Evolutionary conservation across 2,113 vertebrate species (phyloP).

Genomic region (Tragelaphus scriptus): DNA sequence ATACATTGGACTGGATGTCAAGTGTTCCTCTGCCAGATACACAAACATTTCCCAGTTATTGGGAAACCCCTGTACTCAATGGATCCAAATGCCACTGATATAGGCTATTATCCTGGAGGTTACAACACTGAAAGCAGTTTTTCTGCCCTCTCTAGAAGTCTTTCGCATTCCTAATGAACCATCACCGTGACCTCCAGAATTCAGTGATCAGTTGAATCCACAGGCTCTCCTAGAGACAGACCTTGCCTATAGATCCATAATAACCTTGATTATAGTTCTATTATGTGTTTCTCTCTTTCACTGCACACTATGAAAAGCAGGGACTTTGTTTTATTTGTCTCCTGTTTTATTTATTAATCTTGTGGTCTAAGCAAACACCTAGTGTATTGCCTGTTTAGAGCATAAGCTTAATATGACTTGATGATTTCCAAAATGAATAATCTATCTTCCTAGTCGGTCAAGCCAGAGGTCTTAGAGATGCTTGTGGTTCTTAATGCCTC

Average conservation of each 20-base stretch:
- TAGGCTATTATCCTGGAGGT: conserved; percentile 96
- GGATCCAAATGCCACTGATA: conserved; percentile 91
- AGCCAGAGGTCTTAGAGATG: not conserved
- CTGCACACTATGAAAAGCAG: not conserved
- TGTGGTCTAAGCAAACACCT: not conserved
- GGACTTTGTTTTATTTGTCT: not conserved
- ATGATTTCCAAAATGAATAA: not conserved
- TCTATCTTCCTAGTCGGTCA: not conserved
- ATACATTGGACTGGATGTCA: conserved; percentile 99
- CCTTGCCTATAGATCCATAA: not conserved
- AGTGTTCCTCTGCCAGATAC: conserved; percentile 95
- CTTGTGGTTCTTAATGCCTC: not conserved
- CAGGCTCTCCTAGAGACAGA: conserved; percentile 84
- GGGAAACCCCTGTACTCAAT: conserved; percentile 89
- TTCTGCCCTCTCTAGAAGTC: conserved; percentile 94
- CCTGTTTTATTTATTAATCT: not conserved
- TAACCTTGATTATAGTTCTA: not conserved
- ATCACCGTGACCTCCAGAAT: conserved; percentile 88
- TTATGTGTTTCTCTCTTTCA: not conserved
- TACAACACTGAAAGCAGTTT: conserved; percentile 97
- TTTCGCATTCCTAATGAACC: conserved; percentile 91
- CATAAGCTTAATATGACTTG: not conserved
- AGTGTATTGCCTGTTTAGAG: not conserved
- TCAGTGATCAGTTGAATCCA: conserved; percentile 88
- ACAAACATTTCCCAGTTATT: conserved; percentile 94